Percentiles rank a stretch among this genome's conserved stretches.
Evolutionary conservation across 2,888 invertebrate species (phyloP).

Genomic region (Lissonota sp.): DNA sequence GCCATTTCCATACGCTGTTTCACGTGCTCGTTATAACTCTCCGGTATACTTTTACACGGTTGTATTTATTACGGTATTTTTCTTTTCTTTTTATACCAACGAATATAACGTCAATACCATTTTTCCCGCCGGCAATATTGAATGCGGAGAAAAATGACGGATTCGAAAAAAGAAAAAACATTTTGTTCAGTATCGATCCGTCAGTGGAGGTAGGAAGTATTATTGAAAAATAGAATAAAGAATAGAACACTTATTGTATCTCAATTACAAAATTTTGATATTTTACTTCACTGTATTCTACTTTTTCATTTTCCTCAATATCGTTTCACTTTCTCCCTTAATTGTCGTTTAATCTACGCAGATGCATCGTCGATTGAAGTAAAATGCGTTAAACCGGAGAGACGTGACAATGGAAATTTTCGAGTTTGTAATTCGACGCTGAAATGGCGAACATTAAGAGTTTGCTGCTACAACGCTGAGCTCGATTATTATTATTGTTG

Average conservation of each 20-base stretch:
- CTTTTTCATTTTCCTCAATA: neutral
- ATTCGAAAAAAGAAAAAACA: no score
- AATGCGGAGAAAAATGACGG: no score
- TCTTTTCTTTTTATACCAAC: no score
- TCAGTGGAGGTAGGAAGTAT: no score
- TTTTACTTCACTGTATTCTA: neutral
- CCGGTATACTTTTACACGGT: neutral
- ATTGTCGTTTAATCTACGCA: neutral
- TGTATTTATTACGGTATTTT: no score
- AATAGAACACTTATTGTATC: no score
- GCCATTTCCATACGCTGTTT: constrained; percentile 28
- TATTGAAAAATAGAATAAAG: no score
- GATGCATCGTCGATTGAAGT: constrained; percentile 16
- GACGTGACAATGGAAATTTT: neutral
- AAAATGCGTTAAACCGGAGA: constrained; percentile 37
- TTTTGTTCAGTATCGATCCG: no score
- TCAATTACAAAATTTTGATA: no score
- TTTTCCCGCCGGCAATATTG: no score
- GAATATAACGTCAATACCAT: no score
- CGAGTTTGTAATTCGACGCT: constrained; percentile 32
- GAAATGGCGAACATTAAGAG: neutral
- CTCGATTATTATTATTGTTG: constrained; percentile 64
- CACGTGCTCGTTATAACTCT: constrained; percentile 6
- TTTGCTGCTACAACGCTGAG: constrained; percentile 63
- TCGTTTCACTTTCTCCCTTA: neutral